A percentile compares a stretch with the other conserved stretches of the same genome.
phyloP scores from a whole-genome alignment of 2,888 invertebrate genomes.

The Imbricaverruca yamaguchii region DNA sequence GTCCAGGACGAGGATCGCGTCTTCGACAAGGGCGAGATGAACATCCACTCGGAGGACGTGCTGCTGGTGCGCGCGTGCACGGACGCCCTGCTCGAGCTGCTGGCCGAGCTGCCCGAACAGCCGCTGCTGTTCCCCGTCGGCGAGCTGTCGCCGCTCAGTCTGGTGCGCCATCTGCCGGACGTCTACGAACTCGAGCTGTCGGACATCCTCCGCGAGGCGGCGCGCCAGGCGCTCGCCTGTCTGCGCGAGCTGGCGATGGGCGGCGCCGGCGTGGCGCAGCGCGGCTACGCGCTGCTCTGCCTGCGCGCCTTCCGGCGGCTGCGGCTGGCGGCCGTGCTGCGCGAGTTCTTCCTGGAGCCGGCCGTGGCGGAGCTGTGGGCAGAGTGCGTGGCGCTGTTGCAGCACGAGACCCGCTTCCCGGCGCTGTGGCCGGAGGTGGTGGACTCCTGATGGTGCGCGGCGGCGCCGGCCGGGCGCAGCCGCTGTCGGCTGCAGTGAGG shows the following conservation, averaged over 20 bases:
- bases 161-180: not conserved
- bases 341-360: constrained; percentile 14
- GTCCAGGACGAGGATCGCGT: constrained; percentile 48
- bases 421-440: not conserved
- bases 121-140: not conserved
- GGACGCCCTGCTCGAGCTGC: not conserved
- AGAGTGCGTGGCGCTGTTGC: not conserved
- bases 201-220: constrained; percentile 8
- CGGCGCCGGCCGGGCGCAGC: not conserved
- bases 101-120: constrained; percentile 9
- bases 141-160: constrained; percentile 1
- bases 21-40: constrained; percentile 57
- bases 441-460: not conserved
- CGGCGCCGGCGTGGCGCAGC: not conserved
- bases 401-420: not conserved
- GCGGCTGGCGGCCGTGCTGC: not conserved
- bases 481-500: too few relatives aligned
- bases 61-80: constrained; percentile 30
- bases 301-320: constrained; percentile 9
- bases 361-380: not conserved
- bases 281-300: not conserved
- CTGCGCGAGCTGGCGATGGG: not conserved
- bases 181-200: constrained; percentile 8
- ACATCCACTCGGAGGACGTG: constrained; percentile 52
- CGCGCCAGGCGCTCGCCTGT: not conserved